Evolutionary conservation across 2,797 vertebrate species (phyloP), one percentile per base, ranked within the genome.

Genomic region (Paguma larvata): DNA sequence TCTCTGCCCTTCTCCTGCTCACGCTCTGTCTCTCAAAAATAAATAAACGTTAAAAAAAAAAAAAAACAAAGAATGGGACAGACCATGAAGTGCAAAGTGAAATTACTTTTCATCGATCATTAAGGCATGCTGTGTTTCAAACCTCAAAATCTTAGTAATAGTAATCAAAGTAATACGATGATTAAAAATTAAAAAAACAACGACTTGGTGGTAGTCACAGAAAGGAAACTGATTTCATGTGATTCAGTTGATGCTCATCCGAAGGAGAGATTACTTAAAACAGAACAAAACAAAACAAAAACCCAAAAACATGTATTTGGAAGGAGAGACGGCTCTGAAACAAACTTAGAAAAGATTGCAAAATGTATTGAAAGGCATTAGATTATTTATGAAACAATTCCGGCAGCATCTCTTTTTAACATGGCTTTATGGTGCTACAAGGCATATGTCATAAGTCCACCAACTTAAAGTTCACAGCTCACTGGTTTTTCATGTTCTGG

Each of bases 31-130:
- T 51, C 48, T 51, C 48, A 51, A 51, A 51, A 38, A 38, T 38
- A 38, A 38, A 38, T 51, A 51, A 51, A 51, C 3, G 14, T 51
- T 51, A 51, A 51, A 51, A 51, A 51, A 14, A 51, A 51, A 46
- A 92, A 51, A 51, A 51, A 14, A 51, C 14, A 46, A 92, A 95
- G 32, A 92, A 95, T 90, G 88, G 79, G 72, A 82, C 59, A 68
- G 51, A 38, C 72, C 72, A 67, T 90, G 94, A 91, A 88, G 7
- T 59, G 23, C 34, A 79, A 96, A 85, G n/a, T 79, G 27, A 93
- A 96, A 93, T 91, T 90, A 88, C 78, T 95, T 96, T 96, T 79
- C 51, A 65, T 85, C 86, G 4, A 3, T 72, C 68, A 65, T 91
- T 96, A 83, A 94, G 68, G 79, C n/a, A 65, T n/a, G 3, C 18